Conservation (phyloP, 1,140 invertebrate genomes). For the Eciton burchellii region DNA sequence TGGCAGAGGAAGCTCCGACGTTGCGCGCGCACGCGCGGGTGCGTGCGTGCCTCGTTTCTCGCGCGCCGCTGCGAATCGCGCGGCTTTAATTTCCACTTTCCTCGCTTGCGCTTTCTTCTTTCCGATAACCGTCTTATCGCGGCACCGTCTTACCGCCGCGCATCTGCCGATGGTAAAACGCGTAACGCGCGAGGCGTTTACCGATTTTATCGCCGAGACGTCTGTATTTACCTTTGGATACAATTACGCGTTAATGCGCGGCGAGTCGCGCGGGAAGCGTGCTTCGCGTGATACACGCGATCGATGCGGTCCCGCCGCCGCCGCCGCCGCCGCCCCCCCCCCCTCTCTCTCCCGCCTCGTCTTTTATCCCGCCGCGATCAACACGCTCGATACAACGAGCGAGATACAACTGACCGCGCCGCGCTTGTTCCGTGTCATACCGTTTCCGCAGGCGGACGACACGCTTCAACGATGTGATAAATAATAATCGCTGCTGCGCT, state of each 20-base stretch:
- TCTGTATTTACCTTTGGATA: constrained; percentile 63
- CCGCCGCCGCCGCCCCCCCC: too few relatives aligned
- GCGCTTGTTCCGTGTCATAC: neutral
- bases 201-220: constrained; percentile 60
- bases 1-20: constrained; percentile 39
- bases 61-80: neutral
- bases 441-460: constrained; percentile 15
- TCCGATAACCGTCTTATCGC: constrained; percentile 15
- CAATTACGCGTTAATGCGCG: constrained; percentile 57
- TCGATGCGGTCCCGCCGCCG: too few relatives aligned
- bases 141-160: neutral
- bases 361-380: neutral
- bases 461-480: constrained; percentile 44
- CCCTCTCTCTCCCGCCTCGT: too few relatives aligned
- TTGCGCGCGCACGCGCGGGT: neutral
- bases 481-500: constrained; percentile 35
- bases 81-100: constrained; percentile 69
- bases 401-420: too few relatives aligned
- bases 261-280: constrained; percentile 44
- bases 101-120: constrained; percentile 36
- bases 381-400: constrained; percentile 46
- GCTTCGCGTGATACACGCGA: constrained; percentile 58
- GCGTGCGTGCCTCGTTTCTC: too few relatives aligned
- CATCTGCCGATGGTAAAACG: constrained; percentile 43
- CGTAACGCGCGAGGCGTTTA: constrained; percentile 57